Evolutionary conservation across 2,888 invertebrate species (phyloP).

Genomic region (Lepidochrysops patricia): DNA sequence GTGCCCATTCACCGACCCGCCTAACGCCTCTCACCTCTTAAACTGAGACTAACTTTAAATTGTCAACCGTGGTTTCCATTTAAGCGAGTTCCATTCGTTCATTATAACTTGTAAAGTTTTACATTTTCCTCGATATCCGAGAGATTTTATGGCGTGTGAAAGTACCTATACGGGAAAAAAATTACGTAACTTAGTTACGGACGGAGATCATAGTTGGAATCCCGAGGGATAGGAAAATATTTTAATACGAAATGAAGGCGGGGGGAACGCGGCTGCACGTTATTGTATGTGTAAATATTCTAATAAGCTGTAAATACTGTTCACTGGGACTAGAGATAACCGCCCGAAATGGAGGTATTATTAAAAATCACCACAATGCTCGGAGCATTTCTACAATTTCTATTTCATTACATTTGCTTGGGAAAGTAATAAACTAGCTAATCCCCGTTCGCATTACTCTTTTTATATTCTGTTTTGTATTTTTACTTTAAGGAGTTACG

Average conservation of each 20-base stretch:
- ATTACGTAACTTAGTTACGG: slow-evolving; percentile 12
- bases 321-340: not conserved
- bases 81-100: slow-evolving; percentile 55
- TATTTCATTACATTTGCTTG: not conserved
- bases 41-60: slow-evolving; percentile 60
- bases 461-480: not conserved
- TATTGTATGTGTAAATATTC: slow-evolving; percentile 14
- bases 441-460: not conserved
- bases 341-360: not conserved
- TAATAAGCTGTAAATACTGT: slow-evolving; percentile 2
- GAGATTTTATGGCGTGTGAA: slow-evolving; percentile 8
- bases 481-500: not conserved
- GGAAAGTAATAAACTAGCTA: not conserved
- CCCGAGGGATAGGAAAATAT: slow-evolving; percentile 33
- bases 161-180: slow-evolving; percentile 14
- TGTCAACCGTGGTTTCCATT: slow-evolving; percentile 59
- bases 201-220: slow-evolving; percentile 17
- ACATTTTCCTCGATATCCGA: slow-evolving; percentile 17
- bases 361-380: not conserved
- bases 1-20: slow-evolving; percentile 31
- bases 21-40: slow-evolving; percentile 50
- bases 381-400: not conserved
- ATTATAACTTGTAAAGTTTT: slow-evolving; percentile 42
- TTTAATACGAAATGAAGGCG: slow-evolving; percentile 41
- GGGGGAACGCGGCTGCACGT: slow-evolving; percentile 23